Evolutionary conservation across 2,888 invertebrate species (phyloP), one percentile per base, ranked within the genome.

Genomic region (Drosophila falleni): DNA sequence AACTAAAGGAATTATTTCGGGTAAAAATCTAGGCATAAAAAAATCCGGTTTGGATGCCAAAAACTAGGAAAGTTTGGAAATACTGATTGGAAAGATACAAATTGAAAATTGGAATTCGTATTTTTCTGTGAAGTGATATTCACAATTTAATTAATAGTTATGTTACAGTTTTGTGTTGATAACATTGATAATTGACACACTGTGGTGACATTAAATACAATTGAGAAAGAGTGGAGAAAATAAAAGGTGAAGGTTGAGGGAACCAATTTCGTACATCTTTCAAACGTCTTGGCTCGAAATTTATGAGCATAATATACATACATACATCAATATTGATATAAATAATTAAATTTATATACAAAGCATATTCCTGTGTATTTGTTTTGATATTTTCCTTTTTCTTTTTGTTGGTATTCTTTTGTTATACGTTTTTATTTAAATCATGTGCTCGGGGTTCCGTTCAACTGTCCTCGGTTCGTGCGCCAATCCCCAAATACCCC

Each of bases 371-470:
- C n/a, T 46, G 47, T 35, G 10, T 37, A 51, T 58, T 33, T 60
- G 29, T 49, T 64, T 62, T 66, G 46, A 37, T 37, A 6, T 67
- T 50, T 50, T 73, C 29, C 29, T 29, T 73, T 71, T 72, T 16
- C 59, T 72, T 59, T 60, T 74, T 67, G 59, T 81, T 85, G 78
- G 69, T 63, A 76, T 64, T 75, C 74, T 83, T 83, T 80, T 70
- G 65, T 65, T 71, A 46, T 81, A 41, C 72, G 59, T 71, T 74
- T 67, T 81, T 81, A 73, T 87, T 87, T 85, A 71, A 89, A 81
- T 90, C 85, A 87, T 90, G 89, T 85, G 90, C 87, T 89, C 67
- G 62, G 41, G 33, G 16, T 59, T 60, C 76, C 60, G 65, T 66
- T 51, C 65, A 66, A 65, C 66, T 77, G 74, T 77, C 70, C 64